Evolutionary conservation across 2,888 invertebrate species (phyloP).

Genomic region (Nemurella pictetii): DNA sequence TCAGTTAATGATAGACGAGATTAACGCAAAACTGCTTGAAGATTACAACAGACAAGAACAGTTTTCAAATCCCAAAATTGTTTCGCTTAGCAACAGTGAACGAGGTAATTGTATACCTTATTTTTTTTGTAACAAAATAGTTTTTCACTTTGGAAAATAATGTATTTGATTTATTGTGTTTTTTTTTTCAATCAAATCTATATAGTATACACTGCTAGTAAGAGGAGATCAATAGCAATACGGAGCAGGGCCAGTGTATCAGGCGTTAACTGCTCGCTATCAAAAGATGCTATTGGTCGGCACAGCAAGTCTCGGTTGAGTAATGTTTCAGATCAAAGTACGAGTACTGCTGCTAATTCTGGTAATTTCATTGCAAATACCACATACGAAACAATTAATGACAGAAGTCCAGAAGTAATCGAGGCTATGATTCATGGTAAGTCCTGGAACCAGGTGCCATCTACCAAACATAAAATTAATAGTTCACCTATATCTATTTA

Average conservation of each 20-base stretch:
- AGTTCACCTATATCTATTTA: no score
- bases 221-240: neutral
- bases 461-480: no score
- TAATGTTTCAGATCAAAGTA: no score
- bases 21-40: neutral
- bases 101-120: neutral
- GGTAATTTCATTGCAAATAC: neutral
- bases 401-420: neutral
- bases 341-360: no score
- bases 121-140: neutral
- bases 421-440: slow-evolving; percentile 11
- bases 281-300: neutral
- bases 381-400: neutral
- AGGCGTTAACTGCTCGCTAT: neutral
- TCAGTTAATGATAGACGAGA: slow-evolving; percentile 25
- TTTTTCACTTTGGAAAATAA: neutral
- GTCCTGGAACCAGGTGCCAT: no score
- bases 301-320: no score
- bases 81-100: neutral
- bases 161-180: no score
- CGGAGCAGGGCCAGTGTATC: no score
- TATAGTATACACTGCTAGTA: neutral
- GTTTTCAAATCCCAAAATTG: neutral
- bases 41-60: neutral
- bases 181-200: no score